These are phyloP conservation scores for Pedetes capensis DNA, from an alignment of 2,113 vertebrate genomes.

Conservation along the genomic window DNA sequence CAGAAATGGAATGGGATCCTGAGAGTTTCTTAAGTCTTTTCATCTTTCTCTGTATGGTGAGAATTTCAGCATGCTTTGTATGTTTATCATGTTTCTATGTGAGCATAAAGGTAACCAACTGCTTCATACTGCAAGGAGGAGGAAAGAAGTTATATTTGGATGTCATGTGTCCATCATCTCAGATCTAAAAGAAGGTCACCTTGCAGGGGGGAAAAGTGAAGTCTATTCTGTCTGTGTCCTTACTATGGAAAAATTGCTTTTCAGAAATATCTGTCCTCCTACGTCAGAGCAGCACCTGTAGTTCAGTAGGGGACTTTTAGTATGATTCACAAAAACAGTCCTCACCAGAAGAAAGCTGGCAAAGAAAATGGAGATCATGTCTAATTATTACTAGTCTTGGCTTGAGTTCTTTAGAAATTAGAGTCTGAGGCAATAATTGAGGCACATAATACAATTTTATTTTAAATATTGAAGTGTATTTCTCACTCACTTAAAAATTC, in stretches of 20 bases:
- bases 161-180: conserved; percentile 29
- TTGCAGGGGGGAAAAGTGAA: neutral
- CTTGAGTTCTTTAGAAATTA: conserved; percentile 23
- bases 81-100: conserved; percentile 18
- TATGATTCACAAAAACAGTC: neutral
- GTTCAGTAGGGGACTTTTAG: neutral
- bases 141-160: neutral
- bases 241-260: neutral
- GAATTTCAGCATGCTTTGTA: neutral
- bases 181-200: conserved; percentile 17
- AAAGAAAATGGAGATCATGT: neutral
- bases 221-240: neutral
- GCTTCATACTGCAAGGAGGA: neutral
- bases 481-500: neutral
- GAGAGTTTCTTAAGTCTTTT: neutral
- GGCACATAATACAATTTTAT: neutral
- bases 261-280: neutral
- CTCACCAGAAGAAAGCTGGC: neutral
- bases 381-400: neutral
- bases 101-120: neutral
- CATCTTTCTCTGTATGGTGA: neutral
- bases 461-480: neutral
- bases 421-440: neutral
- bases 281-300: neutral
- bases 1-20: neutral